These are phyloP conservation scores for Lycaena phlaeas DNA, from an alignment of 2,888 invertebrate species.

Conservation along the genomic window DNA sequence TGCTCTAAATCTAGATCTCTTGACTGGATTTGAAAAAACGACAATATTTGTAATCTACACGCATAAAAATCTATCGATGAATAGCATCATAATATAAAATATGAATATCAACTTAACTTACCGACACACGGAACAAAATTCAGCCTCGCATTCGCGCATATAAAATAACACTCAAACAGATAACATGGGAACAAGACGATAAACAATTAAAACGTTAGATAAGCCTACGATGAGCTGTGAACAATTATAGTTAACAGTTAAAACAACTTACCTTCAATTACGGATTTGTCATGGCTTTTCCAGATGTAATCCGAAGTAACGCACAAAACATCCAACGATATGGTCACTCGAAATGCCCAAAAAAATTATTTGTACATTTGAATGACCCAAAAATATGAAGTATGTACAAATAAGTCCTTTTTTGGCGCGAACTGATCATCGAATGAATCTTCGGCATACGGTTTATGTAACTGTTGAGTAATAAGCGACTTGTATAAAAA, in stretches of 20 bases:
- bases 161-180: not conserved
- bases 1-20: no score
- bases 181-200: constrained; percentile 2
- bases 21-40: no score
- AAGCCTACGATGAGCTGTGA: not conserved
- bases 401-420: not conserved
- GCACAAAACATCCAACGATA: no score
- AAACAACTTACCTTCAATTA: constrained; percentile 6
- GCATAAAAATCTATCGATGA: no score
- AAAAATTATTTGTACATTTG: no score
- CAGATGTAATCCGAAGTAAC: no score
- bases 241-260: constrained; percentile 1
- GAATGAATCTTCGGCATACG: not conserved
- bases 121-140: no score
- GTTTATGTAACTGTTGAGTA: not conserved
- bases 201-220: constrained; percentile 5
- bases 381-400: no score
- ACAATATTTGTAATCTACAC: no score
- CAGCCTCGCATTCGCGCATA: not conserved
- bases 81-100: no score
- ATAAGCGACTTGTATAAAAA: not conserved
- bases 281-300: not conserved
- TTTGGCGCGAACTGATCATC: not conserved
- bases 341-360: no score
- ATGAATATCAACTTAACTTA: no score